phyloP scores from a whole-genome alignment of 2,888 invertebrate species.

The Leptopilina syphax region DNA sequence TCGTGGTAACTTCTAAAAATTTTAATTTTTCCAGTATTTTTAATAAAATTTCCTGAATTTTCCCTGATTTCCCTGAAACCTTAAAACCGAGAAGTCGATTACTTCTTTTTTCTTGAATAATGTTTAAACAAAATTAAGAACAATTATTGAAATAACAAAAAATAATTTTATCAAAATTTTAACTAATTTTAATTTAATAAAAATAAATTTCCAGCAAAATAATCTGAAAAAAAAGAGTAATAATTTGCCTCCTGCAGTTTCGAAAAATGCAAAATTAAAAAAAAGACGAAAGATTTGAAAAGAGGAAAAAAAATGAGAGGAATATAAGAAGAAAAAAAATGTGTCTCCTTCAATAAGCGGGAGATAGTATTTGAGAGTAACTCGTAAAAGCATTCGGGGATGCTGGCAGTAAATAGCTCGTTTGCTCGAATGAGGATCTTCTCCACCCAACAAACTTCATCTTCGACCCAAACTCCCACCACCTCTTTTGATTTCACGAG shows the following conservation, averaged over 20 bases:
- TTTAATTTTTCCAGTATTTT: too few species aligned
- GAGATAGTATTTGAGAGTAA: background rate
- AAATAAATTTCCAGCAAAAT: background rate
- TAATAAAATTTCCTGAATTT: too few species aligned
- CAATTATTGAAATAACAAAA: too few species aligned
- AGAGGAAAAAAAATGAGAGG: too few species aligned
- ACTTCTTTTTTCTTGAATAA: too few species aligned
- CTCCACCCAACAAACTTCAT: conserved; percentile 38
- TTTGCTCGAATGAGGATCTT: conserved; percentile 31
- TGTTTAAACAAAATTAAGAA: too few species aligned
- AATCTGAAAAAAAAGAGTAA: background rate
- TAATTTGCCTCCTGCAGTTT: background rate
- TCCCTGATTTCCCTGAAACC: too few species aligned
- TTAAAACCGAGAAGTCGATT: too few species aligned
- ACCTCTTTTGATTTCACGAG: conserved; percentile 41
- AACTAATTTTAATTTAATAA: background rate
- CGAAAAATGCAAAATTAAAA: background rate
- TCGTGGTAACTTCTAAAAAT: too few species aligned
- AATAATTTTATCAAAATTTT: too few species aligned
- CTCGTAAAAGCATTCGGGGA: conserved; percentile 29
- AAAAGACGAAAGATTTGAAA: background rate
- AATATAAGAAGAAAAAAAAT: background rate
- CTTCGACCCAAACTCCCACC: conserved; percentile 34
- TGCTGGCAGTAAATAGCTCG: conserved; percentile 33
- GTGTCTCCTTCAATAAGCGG: conserved; percentile 4